Evolutionary conservation across 2,797 vertebrate genomes (phyloP), one percentile per base, ranked within the genome.

Genomic region (Malurus leucopterus): DNA sequence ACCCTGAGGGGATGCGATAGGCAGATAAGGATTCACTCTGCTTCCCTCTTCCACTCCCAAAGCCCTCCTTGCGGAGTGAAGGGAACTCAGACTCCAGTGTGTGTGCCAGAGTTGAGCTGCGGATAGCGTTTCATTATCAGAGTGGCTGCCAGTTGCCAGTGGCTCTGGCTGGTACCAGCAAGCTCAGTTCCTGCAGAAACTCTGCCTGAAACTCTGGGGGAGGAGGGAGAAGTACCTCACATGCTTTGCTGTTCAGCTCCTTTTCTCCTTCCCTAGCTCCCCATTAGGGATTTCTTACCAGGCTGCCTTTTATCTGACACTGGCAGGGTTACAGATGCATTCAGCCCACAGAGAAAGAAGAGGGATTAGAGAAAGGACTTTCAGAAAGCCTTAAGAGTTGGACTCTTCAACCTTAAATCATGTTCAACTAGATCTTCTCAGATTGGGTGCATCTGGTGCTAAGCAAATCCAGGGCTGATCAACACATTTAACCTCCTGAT

Each of bases 261-360:
- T 79, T 86, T 82, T 91, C 84, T 95, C 88, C 79, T 93, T 93
- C 88, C 84, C 55, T 69, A 71, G 84, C 69, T 92, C 78, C 84
- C 85, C 93, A 92, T 88, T 83, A 88, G 83, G 85, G 84, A 88
- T 94, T 95, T 95, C 89, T 95, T 95, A 95, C 94, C 93, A 94
- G 91, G 93, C 95, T 95, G 93, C 88, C 96, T 95, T 93, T 95
- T 94, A 95, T 96, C 94, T 94, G 92, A 73, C 92, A 94, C 92
- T 96, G 95, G 94, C 96, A 96, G 85, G 71, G 94, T 90, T 95
- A 94, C 95, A 95, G 94, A 95, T 90, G 91, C 94, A 95, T 94
- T 96, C 95, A 95, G 92, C 69, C 69, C 92, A 59, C 76, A 88
- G 89, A 95, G 77, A 96, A 94, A 93, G 92, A 93, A 94, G 69